Percentiles rank a stretch among this genome's conserved stretches.
phyloP scores from a whole-genome alignment of 2,797 vertebrate genomes.

The Meriones psammophilus region DNA sequence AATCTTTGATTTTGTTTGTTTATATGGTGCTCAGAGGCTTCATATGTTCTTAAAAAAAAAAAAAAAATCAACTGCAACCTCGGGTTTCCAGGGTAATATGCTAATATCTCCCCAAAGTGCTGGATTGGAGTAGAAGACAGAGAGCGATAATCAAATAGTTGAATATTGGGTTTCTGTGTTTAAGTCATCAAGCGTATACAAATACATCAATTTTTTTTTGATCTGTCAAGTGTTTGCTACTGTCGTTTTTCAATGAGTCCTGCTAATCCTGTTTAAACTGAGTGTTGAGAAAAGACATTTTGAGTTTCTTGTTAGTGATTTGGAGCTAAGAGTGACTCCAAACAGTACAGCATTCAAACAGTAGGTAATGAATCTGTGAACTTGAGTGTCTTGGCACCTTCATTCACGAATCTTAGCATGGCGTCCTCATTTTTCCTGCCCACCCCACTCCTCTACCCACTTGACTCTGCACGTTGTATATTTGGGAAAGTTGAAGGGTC shows the following conservation, averaged over 20 bases:
- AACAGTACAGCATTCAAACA: neutral
- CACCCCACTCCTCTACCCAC: neutral
- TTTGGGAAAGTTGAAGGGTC: slow-evolving; percentile 14
- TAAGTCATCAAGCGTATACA: neutral
- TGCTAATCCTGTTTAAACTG: slow-evolving; percentile 28
- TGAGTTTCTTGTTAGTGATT: neutral
- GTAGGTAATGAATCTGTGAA: neutral
- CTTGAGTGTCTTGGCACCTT: neutral
- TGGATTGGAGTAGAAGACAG: neutral
- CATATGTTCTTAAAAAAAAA: neutral
- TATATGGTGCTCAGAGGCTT: neutral
- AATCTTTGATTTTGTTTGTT: slow-evolving; percentile 23
- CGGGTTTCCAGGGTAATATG: neutral
- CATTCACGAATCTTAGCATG: neutral
- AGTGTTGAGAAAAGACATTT: neutral
- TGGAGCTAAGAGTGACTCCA: neutral
- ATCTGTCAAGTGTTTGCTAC: neutral
- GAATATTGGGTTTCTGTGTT: neutral
- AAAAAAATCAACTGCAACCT: neutral
- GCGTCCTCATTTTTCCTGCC: neutral
- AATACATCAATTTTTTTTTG: neutral
- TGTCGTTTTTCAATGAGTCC: slow-evolving; percentile 20
- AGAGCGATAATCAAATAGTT: neutral
- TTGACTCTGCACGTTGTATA: slow-evolving; percentile 28
- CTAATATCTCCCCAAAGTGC: neutral